A percentile compares a stretch with the other conserved stretches of the same genome.
Evolutionary conservation across 2,113 vertebrate species (phyloP).

Genomic region (Psettodes erumei): DNA sequence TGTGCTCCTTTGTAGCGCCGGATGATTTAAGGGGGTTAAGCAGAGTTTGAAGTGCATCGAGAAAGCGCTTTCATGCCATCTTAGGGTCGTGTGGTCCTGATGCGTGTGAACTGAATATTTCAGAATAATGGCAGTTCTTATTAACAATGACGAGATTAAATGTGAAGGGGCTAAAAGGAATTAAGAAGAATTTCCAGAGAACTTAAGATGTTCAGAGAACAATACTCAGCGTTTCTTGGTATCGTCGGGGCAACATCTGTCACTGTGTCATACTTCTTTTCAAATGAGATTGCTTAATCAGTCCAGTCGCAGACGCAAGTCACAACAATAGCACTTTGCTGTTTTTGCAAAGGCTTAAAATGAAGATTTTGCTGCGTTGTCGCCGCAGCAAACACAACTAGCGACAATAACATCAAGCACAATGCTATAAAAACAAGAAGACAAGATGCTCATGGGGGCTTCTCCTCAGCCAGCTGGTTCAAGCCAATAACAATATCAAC

Average conservation of each 20-base stretch:
- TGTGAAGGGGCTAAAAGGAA: constrained; percentile 69
- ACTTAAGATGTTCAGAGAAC: constrained; percentile 65
- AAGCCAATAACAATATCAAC: no score
- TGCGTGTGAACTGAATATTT: constrained; percentile 53
- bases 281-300: constrained; percentile 59
- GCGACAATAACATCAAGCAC: constrained; percentile 46
- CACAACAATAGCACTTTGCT: constrained; percentile 59
- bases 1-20: constrained; percentile 64
- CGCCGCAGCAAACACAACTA: constrained; percentile 23
- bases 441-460: constrained; percentile 42
- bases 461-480: constrained; percentile 23
- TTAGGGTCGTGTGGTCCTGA: constrained; percentile 67
- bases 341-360: constrained; percentile 60
- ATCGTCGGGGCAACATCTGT: constrained; percentile 71
- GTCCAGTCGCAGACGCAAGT: constrained; percentile 47
- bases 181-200: constrained; percentile 70
- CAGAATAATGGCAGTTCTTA: constrained; percentile 53
- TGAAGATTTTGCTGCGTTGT: constrained; percentile 66
- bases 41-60: constrained; percentile 70
- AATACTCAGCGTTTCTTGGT: constrained; percentile 65
- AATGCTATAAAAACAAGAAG: constrained; percentile 32
- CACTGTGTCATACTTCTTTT: constrained; percentile 49
- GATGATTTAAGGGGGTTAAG: constrained; percentile 74
- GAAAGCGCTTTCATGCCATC: constrained; percentile 59
- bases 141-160: constrained; percentile 81